Evolutionary conservation across 92 coral and sea anemone species (phyloP).

Genomic region (Porites divaricata): DNA sequence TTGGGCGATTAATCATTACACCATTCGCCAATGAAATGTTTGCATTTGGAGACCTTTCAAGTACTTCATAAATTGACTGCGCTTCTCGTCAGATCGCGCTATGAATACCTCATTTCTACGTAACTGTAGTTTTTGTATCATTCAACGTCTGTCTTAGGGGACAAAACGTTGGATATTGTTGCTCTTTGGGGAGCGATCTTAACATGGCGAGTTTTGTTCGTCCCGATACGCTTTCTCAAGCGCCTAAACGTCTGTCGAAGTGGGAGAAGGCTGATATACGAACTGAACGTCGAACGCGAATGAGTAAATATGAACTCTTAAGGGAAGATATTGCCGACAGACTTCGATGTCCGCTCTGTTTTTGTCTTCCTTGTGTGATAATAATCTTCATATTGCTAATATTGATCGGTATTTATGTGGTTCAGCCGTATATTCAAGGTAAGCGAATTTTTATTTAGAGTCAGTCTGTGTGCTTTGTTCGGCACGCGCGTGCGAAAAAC

Average conservation of each 20-base stretch:
- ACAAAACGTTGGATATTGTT: neutral
- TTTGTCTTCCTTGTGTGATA: slow-evolving; percentile 87
- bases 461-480: neutral
- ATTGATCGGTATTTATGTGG: slow-evolving; percentile 82
- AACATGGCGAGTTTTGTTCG: slow-evolving; percentile 61
- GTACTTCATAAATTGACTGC: slow-evolving; percentile 24
- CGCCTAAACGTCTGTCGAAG: slow-evolving; percentile 64
- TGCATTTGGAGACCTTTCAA: slow-evolving; percentile 20
- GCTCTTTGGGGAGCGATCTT: neutral
- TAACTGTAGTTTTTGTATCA: neutral
- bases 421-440: slow-evolving; percentile 85
- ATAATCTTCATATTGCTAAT: slow-evolving; percentile 78
- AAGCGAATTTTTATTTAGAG: neutral
- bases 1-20: slow-evolving; percentile 32
- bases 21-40: slow-evolving; percentile 36
- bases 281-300: slow-evolving; percentile 66
- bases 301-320: slow-evolving; percentile 72
- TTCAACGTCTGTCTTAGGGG: neutral
- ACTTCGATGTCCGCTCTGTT: slow-evolving; percentile 89
- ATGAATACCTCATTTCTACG: slow-evolving; percentile 21
- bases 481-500: neutral
- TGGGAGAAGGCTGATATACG: slow-evolving; percentile 82
- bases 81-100: neutral
- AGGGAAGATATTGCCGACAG: slow-evolving; percentile 86
- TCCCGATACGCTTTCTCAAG: slow-evolving; percentile 22